These are phyloP conservation scores for Catocala sponsa DNA, from an alignment of 2,888 invertebrate genomes.

Conservation along the genomic window DNA sequence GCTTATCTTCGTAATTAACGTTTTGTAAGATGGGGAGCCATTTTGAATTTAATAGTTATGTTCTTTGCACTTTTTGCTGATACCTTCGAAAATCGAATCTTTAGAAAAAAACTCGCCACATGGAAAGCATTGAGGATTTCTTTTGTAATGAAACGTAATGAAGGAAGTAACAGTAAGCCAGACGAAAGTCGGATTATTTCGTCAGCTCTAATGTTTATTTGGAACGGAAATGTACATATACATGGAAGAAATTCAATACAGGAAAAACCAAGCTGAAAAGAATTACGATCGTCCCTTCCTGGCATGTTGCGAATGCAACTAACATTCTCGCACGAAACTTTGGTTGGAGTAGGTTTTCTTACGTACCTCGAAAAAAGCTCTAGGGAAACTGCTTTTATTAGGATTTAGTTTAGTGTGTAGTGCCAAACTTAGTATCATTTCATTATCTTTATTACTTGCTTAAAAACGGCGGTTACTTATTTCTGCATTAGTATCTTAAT, in stretches of 20 bases:
- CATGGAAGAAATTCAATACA: constrained; percentile 58
- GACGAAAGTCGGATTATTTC: constrained; percentile 26
- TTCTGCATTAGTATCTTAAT: too few species aligned
- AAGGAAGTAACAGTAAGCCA: constrained; percentile 7
- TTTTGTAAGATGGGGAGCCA: background rate
- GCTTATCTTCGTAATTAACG: constrained; percentile 14
- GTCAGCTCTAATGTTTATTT: constrained; percentile 35
- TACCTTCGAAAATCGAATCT: background rate
- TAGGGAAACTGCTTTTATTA: too few species aligned
- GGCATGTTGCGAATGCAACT: constrained; percentile 33
- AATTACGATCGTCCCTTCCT: constrained; percentile 49
- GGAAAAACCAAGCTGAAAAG: constrained; percentile 52
- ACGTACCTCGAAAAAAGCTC: background rate
- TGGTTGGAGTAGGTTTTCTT: constrained; percentile 5
- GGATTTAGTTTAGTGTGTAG: too few species aligned
- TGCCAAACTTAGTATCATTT: too few species aligned
- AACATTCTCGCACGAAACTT: constrained; percentile 29
- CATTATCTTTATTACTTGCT: too few species aligned
- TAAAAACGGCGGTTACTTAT: too few species aligned
- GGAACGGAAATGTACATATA: constrained; percentile 36
- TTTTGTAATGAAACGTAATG: constrained; percentile 7
- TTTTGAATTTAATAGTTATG: background rate
- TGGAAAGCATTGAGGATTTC: too few species aligned
- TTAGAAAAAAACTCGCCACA: background rate
- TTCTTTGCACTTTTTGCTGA: background rate